Conservation (phyloP, 2,888 invertebrate species). For the Dynastes tityus region DNA sequence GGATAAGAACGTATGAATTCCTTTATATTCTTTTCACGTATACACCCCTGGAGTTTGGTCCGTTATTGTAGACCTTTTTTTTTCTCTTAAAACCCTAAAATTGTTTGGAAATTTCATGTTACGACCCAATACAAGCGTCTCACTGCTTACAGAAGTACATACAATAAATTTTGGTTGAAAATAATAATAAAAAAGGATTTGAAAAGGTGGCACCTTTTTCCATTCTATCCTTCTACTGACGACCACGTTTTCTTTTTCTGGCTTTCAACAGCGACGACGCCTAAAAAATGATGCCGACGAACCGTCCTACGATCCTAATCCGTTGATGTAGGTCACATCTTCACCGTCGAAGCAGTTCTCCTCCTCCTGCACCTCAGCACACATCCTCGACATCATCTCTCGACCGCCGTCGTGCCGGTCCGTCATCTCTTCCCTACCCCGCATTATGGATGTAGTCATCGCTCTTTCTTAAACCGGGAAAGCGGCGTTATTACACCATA, state of each 20-base stretch:
- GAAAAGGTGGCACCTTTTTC: conserved; percentile 9
- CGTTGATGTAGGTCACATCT: conserved; percentile 22
- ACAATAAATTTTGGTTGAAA: no score
- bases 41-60: no score
- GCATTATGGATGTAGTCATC: conserved; percentile 35
- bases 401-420: neutral
- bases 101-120: no score
- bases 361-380: neutral
- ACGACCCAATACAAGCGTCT: no score
- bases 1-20: no score
- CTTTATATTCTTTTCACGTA: no score
- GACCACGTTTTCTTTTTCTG: neutral
- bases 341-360: neutral
- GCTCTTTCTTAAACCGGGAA: conserved; percentile 17
- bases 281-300: conserved; percentile 38
- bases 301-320: conserved; percentile 40
- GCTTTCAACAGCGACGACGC: neutral
- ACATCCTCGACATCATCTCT: neutral
- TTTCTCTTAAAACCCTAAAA: no score
- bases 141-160: no score
- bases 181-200: neutral
- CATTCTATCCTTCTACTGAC: neutral
- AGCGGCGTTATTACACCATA: conserved; percentile 27
- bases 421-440: neutral
- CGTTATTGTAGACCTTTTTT: no score